Base-by-base conservation (phyloP, 92 coral and sea anemone species). In the Porites divaricata region DNA sequence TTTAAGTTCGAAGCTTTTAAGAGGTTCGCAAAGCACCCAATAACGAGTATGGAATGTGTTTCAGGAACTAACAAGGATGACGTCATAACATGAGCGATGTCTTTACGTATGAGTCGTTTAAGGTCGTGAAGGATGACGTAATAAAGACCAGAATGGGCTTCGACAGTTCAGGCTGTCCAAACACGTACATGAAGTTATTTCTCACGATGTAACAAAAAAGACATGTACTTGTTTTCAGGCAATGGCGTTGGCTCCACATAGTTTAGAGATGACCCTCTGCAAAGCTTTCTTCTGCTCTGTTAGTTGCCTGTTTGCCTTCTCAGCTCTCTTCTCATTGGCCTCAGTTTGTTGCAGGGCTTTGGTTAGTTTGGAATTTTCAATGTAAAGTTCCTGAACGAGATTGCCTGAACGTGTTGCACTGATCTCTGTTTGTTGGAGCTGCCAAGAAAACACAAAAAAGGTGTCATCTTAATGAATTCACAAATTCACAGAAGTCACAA, bases 181-280 rank as follows among this genome's bases (percentile, higher is more conserved):
- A 20, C 16, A 48, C 45, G 45, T 35, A 35, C 59, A 54, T 8
- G 59, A 54, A 15, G 16, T 54, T 54, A 11, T 54, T 54, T 15
- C 12, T 11, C 16, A 54, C 59, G 16, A 9, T 9, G 61, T 19
- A 2, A 28, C 6, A 9, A 19, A 10, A 22, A 72, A 12, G 8
- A 16, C 10, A n/a, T 14, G 22, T 59, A 11, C 20, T 72, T 24
- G 21, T 12, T 41, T 19, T 81, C 76, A 93, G 9, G 96, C 99
- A 49, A 97, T 93, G 28, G 99, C 99, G 83, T 97, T 97, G 19
- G 99, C 99, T 24, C 99, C 99, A 67, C 99, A 97, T 20, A 97
- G 92, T 76, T 97, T 97, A 16, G 99, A 97, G 67, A 97, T 97
- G 48, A 97, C 99, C 63, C 99, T 86, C 67, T 97, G 99, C 22